Base-by-base conservation (phyloP, 2,797 vertebrate species). In the Mus caroli region DNA sequence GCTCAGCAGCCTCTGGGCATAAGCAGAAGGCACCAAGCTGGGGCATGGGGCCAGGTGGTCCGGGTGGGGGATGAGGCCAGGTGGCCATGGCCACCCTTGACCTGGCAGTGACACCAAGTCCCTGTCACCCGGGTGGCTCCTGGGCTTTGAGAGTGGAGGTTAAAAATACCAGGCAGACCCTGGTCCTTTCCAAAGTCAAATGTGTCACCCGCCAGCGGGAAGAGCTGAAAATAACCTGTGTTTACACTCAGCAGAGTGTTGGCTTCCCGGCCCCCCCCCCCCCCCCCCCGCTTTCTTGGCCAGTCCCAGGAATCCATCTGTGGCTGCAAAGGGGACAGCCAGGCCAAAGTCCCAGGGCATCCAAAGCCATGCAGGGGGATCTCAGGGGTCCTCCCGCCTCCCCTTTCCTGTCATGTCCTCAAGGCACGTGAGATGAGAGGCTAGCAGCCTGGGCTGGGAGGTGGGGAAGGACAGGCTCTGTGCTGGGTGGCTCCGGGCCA, bases 241-340 rank as follows among this genome's bases (percentile, higher is more conserved):
- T 98, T 97, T 98, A 97, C 96, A 97, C 88, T 69, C 73, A 92
- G 96, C 67, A 19, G n/a, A 92, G 96, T 96, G 97, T 88, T 96
- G 97, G 98, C 97, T 84, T 62, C 88, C 28, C 94, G 62, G 2
- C 2, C 91, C 96, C 96, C 9, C 50, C 50, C 50, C 9, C 50
- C 10, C 46, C 46, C 89, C 56, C 95, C n/a, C n/a, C n/a, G n/a
- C n/a, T 95, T 77, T 97, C 96, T 98, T 93, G 11, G 10, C 13
- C 52, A 50, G 20, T 40, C 9, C 28, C 37, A 54, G 76, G 62
- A 43, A 52, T 52, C 46, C 19, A 22, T 64, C 76, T 50, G 88
- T 78, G 73, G 56, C 88, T 14, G 8, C 31, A 58, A 17, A 34
- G 40, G 6, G 58, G 75, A 43, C 37, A 50, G 75, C 43, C 75